Base-by-base conservation (phyloP, 2,888 invertebrate genomes). In the Plemyria rubiginata region DNA sequence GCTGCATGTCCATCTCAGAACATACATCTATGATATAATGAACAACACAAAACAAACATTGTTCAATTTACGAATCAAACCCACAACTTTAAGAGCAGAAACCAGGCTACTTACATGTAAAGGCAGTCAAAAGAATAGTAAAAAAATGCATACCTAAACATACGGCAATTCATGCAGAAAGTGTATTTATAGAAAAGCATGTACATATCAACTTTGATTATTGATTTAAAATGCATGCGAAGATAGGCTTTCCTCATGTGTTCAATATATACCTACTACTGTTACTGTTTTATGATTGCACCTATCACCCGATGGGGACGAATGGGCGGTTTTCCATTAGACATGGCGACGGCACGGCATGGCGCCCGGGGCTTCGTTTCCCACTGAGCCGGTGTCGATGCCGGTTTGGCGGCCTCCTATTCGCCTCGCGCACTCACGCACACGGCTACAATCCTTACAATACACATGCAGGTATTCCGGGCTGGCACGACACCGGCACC, bases 181-280 rank as follows among this genome's bases (percentile, higher is more conserved):
- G 40, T 50, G 41, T 63, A 68, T 63, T 51, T 63, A 68, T 60
- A 57, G 51, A 40, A 51, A 38, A 49, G 59, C 48, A 49, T 51
- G 62, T 57, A 56, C 16, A 15, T 8, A 13, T 48, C 28, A 36
- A 41, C 40, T 46, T 12, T 15, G 12, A 53, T 54, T n/a, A n/a
- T n/a, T n/a, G n/a, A n/a, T n/a, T n/a, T 1, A 38, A 43, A 56
- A 45, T 45, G 45, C 13, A 22, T 58, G 48, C 54, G 28, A 52
- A 8, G 51, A 54, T 48, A 38, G 15, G 36, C 22, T 16, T 38
- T 1, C 2, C 9, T 11, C 45, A 28, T 48, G 3, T 48, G 28
- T 13, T 13, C 41, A 48, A 3, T 16, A 15, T 15, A 43, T 8
- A 43, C n/a, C 15, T 46, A 15, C 16, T 16, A 28, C 6, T 12